phyloP scores from a whole-genome alignment of 2,797 vertebrate species.

The Danio aesculapii region DNA sequence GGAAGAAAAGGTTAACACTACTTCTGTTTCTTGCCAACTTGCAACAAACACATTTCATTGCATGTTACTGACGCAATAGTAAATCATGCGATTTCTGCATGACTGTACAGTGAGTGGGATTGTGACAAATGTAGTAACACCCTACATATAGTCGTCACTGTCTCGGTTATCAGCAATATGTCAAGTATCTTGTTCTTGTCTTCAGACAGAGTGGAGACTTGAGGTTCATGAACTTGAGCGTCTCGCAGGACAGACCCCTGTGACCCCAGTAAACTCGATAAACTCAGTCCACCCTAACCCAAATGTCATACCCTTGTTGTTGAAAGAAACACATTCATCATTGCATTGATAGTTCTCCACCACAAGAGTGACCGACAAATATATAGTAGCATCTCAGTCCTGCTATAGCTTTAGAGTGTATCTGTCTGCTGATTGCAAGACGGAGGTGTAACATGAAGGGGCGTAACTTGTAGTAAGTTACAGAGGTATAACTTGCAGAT shows the following conservation, averaged over 20 bases:
- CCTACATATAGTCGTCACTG: not conserved
- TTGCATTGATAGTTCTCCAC: constrained; percentile 5
- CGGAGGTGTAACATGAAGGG: too few species aligned
- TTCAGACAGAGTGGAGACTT: constrained; percentile 9
- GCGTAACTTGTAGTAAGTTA: too few species aligned
- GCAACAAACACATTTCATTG: too few species aligned
- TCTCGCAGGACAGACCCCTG: constrained; percentile 9
- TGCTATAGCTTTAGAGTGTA: too few species aligned
- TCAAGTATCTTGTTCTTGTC: not conserved
- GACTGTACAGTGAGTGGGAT: not conserved
- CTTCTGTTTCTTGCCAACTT: too few species aligned
- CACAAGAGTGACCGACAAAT: not conserved
- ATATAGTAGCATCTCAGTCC: constrained; percentile 27
- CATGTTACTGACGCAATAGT: too few species aligned
- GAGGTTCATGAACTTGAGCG: not conserved
- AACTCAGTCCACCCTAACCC: not conserved
- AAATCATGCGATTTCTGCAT: not conserved
- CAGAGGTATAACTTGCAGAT: too few species aligned
- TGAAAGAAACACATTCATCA: not conserved
- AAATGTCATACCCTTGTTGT: not conserved
- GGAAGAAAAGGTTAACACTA: too few species aligned
- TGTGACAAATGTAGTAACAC: constrained; percentile 6
- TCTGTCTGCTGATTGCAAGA: too few species aligned
- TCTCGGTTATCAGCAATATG: not conserved
- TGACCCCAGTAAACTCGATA: constrained; percentile 8